These are phyloP conservation scores for Anthoscopus minutus DNA, from an alignment of 2,113 vertebrate genomes.

Conservation along the genomic window DNA sequence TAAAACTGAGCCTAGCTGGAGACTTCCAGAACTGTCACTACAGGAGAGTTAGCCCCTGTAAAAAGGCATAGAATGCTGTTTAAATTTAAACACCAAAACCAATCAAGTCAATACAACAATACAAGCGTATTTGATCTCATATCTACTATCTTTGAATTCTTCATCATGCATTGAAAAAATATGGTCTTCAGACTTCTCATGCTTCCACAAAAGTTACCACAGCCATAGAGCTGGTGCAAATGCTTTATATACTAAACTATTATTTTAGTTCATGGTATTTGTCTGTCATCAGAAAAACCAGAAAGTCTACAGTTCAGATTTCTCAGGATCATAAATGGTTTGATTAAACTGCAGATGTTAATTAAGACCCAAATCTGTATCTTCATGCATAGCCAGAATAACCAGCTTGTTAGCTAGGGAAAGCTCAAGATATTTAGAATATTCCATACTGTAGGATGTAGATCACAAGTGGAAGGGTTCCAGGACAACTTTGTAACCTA, in stretches of 20 bases:
- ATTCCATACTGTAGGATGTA: conserved; percentile 46
- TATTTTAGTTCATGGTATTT: neutral
- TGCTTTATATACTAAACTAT: neutral
- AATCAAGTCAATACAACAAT: too few species aligned
- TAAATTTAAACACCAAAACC: neutral
- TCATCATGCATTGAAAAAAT: neutral
- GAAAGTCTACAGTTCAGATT: conserved; percentile 57
- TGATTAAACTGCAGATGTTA: conserved; percentile 64
- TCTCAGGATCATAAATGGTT: conserved; percentile 59
- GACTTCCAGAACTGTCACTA: neutral
- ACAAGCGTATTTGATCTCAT: neutral
- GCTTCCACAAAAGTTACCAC: neutral
- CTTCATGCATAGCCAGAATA: conserved; percentile 57
- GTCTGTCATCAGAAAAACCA: conserved; percentile 60
- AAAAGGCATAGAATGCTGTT: neutral
- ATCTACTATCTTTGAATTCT: neutral
- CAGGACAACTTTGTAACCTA: conserved; percentile 30
- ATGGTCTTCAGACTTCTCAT: neutral
- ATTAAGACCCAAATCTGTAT: conserved; percentile 64
- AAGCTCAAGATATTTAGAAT: conserved; percentile 56
- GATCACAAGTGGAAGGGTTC: conserved; percentile 42
- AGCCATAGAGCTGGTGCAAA: neutral
- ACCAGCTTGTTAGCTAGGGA: conserved; percentile 57
- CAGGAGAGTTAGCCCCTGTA: neutral
- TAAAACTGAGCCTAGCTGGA: neutral